phyloP scores from a whole-genome alignment of 2,888 invertebrate species.

The Colletes collaris region DNA sequence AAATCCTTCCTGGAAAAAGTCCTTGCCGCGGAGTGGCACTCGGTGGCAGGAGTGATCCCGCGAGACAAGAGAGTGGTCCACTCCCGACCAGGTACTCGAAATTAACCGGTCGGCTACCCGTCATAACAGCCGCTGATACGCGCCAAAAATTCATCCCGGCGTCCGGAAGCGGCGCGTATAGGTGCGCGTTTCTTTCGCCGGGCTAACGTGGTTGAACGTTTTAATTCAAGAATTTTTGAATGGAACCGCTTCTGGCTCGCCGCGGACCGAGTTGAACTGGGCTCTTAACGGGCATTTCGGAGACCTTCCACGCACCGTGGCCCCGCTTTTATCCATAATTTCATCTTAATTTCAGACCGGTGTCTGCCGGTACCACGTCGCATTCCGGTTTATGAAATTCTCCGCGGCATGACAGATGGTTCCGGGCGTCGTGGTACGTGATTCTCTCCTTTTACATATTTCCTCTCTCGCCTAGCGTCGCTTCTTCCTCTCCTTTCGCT shows the following conservation, averaged over 20 bases:
- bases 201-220: slow-evolving; percentile 25
- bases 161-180: slow-evolving; percentile 50
- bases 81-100: slow-evolving; percentile 49
- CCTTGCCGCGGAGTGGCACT: slow-evolving; percentile 66
- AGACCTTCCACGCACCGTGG: slow-evolving; percentile 43
- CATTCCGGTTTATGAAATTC: slow-evolving; percentile 72
- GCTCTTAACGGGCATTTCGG: slow-evolving; percentile 59
- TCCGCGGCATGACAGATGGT: slow-evolving; percentile 72
- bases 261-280: slow-evolving; percentile 25
- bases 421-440: slow-evolving; percentile 69
- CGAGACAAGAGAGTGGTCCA: slow-evolving; percentile 64
- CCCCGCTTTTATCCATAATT: slow-evolving; percentile 67
- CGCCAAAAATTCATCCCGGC: slow-evolving; percentile 52
- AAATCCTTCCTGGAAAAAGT: slow-evolving; percentile 74
- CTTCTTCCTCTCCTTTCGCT: slow-evolving; percentile 9
- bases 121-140: slow-evolving; percentile 51
- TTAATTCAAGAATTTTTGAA: slow-evolving; percentile 58
- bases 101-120: slow-evolving; percentile 67
- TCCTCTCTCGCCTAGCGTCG: slow-evolving; percentile 32
- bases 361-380: slow-evolving; percentile 47
- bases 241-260: slow-evolving; percentile 38
- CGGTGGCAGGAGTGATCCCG: slow-evolving; percentile 59
- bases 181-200: slow-evolving; percentile 20
- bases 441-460: slow-evolving; percentile 63
- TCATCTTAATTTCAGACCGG: slow-evolving; percentile 68